A percentile compares a stretch with the other conserved stretches of the same genome.
Evolutionary conservation across 2,888 invertebrate genomes (phyloP).

Genomic region (Eristalis intricaria): DNA sequence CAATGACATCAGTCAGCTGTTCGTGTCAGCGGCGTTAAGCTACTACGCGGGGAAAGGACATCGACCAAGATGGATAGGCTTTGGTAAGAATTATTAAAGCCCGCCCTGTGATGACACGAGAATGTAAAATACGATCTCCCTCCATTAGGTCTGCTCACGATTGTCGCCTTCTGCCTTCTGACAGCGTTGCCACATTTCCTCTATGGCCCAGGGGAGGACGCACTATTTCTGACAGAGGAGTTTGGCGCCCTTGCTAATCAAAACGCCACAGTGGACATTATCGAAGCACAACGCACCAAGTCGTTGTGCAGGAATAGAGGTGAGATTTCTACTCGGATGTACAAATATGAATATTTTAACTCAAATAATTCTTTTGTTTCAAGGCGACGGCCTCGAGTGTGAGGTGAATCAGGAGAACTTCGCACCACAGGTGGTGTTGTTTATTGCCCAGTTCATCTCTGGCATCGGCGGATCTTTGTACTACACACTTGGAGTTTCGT

Average conservation of each 20-base stretch:
- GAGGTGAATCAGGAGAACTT: slow-evolving; percentile 83
- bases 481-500: slow-evolving; percentile 87
- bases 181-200: slow-evolving; percentile 87
- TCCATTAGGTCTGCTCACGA: slow-evolving; percentile 82
- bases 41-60: slow-evolving; percentile 88
- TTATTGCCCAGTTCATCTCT: slow-evolving; percentile 87
- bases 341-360: no score
- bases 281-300: slow-evolving; percentile 83
- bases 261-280: slow-evolving; percentile 81
- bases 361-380: not conserved
- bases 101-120: no score
- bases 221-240: slow-evolving; percentile 84
- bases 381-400: slow-evolving; percentile 80
- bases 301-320: slow-evolving; percentile 82
- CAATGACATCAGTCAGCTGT: slow-evolving; percentile 87
- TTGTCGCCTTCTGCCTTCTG: slow-evolving; percentile 86
- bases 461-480: slow-evolving; percentile 87
- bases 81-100: slow-evolving; percentile 77
- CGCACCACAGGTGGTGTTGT: slow-evolving; percentile 85
- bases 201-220: slow-evolving; percentile 87
- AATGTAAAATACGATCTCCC: not conserved
- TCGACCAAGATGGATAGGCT: slow-evolving; percentile 88
- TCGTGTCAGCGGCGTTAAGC: slow-evolving; percentile 85
- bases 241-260: slow-evolving; percentile 82
- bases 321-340: slow-evolving; percentile 72